Evolutionary conservation across 2,888 invertebrate species (phyloP), one percentile per base, ranked within the genome.

Genomic region (Quadroppia sp.): DNA sequence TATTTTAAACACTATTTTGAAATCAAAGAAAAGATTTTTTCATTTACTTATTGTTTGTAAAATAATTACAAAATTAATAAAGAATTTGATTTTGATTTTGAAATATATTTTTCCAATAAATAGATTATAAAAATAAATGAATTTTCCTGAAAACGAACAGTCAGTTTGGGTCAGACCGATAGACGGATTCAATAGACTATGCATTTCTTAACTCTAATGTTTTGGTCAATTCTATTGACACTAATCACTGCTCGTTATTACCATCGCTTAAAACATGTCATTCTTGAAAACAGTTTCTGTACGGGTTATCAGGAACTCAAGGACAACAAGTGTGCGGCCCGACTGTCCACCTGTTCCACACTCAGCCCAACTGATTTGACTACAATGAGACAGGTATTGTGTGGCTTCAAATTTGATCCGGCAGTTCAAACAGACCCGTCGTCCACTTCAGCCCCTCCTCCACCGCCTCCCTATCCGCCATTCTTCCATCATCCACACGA

Each of bases 311-410:
- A 48, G 15, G 74, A 74, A 42, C 36, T 70, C 2, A 70, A 32
- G 17, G 74, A 74, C 17, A 28, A 56, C 45, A 45, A 74, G 13
- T 74, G 74, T 59, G 1, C 53, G 13, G 70, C 74, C 15, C 69
- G 70, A 48, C 42, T 74, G 50, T 50, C 74, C 17, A n/a, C 48
- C 6, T 74, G 74, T 32, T 74, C 74, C 15, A 45, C 50, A 13
- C 25, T 74, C 3, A 45, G 2, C 1, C 36, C 48, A 20, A 32
- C 53, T 17, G 70, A 74, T 20, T 42, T 70, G 32, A 20, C 17
- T 1, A 28, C 48, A 42, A 74, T 74, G 70, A 36, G 74, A 56
- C 70, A 74, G 56, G 20, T 74, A 20, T 53, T 74, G 6, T 74
- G 74, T 59, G 74, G 74, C 20, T 70, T 70, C 13, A 32, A 30